These are phyloP conservation scores for Otis tarda DNA, from an alignment of 2,113 vertebrate species.

Conservation along the genomic window DNA sequence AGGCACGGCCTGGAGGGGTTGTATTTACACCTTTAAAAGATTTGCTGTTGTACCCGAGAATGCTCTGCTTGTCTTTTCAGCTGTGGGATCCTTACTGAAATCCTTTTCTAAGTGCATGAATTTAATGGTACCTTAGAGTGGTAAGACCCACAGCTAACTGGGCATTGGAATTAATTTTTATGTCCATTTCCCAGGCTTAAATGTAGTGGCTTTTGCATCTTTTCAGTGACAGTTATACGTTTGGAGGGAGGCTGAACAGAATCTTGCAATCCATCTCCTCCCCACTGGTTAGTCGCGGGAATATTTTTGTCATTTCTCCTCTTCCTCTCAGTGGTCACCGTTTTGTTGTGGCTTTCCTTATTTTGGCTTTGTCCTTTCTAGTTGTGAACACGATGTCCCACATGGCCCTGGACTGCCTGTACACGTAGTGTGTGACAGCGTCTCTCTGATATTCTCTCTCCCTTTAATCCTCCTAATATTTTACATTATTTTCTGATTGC, in stretches of 20 bases:
- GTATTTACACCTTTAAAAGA: neutral
- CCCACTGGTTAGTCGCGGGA: neutral
- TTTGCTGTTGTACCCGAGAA: neutral
- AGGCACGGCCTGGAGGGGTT: neutral
- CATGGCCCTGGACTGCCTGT: neutral
- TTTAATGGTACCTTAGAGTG: neutral
- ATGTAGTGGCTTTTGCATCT: neutral
- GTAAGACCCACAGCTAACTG: neutral
- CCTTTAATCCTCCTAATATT: neutral
- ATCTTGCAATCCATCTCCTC: neutral
- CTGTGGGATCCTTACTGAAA: neutral
- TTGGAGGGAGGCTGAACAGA: neutral
- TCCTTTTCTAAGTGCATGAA: neutral
- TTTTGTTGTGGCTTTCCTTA: neutral
- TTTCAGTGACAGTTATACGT: neutral
- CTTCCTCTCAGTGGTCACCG: neutral
- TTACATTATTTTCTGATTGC: neutral
- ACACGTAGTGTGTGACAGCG: neutral
- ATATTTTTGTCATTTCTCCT: neutral
- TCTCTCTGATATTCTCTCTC: neutral
- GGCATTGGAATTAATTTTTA: neutral
- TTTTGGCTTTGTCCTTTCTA: neutral
- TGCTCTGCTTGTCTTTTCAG: fast-evolving
- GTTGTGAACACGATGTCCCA: neutral
- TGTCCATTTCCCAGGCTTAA: neutral